Evolutionary conservation across 1,140 invertebrate species (phyloP), one percentile per base, ranked within the genome.

Genomic region (Steinernema feltiae): DNA sequence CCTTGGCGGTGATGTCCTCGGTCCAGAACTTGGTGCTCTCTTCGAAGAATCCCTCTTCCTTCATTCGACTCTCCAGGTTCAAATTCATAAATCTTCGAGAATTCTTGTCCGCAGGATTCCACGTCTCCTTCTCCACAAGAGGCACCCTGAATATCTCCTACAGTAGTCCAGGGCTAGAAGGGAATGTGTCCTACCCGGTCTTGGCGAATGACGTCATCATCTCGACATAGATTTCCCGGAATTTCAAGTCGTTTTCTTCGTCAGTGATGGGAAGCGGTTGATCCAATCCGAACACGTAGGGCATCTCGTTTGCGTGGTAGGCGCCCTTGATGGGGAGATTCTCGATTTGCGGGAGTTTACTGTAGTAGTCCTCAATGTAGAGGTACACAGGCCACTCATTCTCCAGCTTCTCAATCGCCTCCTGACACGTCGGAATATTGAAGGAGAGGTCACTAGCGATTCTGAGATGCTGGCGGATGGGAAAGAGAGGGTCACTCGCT

Each of bases 401-500:
- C 30, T 77, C 72, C 12, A 74, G 35, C 48, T 73, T 70, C 29
- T 30, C 30, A 1, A 29, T 18, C 29, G 69, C 69, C 72, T 73
- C 76, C 31, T 72, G 48, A 70, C 70, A 31, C 12, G 72, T 69
- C n/a, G 76, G 72, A 18, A 72, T 73, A n/a, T 69, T 74, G 41
- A 77, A 77, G 27, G 63, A 31, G 30, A 73, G 70, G 21, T 77
- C 76, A 1, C 35, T 70, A n/a, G 74, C 32, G 72, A 76, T 53
- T 30, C 72, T 0, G 1, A 53, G 30, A 30, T 30, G 72, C 48
- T n/a, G 74, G 27, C 29, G 46, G n/a, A 71, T 17, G 27, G 73
- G 74, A 29, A 48, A 72, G 1, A 71, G 74, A n/a, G 53, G 53
- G 24, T 2, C 74, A 24, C 1, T 70, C 69, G 24, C 30, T 72